phyloP scores from a whole-genome alignment of 2,797 vertebrate species.

The Clarias fuscus region DNA sequence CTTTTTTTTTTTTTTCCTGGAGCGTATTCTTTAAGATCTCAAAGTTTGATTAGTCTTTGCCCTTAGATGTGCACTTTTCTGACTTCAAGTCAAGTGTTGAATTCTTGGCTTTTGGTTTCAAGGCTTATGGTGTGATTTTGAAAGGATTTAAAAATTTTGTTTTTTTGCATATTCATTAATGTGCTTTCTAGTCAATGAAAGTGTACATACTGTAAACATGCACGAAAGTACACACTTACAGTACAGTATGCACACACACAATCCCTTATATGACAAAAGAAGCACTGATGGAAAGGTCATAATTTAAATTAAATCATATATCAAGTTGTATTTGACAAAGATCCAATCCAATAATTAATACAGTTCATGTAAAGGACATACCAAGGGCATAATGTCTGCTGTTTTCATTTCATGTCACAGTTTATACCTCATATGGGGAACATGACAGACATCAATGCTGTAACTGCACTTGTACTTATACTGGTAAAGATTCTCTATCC shows the following conservation, averaged over 20 bases:
- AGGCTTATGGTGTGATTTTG: constrained; percentile 1
- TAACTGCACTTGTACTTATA: neutral
- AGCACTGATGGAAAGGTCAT: neutral
- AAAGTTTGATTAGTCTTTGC: constrained; percentile 47
- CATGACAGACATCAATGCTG: neutral
- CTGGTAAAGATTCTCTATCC: too few relatives aligned
- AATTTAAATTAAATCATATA: neutral
- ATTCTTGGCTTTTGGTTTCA: constrained; percentile 12
- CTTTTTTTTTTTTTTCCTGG: constrained; percentile 36
- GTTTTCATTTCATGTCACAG: neutral
- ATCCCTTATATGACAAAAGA: neutral
- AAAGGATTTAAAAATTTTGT: constrained; percentile 23
- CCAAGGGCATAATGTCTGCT: neutral
- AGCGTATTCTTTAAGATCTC: constrained; percentile 24
- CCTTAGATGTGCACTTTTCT: constrained; percentile 44
- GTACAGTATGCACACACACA: neutral
- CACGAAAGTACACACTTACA: neutral
- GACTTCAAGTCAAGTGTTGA: constrained; percentile 30
- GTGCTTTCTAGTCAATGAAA: neutral
- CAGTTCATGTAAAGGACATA: neutral
- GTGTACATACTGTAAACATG: neutral
- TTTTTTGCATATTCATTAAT: neutral
- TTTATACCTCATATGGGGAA: neutral
- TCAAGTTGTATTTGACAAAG: neutral
- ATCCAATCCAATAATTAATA: neutral